Conservation (phyloP, 2,888 invertebrate genomes). For the Oscheius sp. region DNA sequence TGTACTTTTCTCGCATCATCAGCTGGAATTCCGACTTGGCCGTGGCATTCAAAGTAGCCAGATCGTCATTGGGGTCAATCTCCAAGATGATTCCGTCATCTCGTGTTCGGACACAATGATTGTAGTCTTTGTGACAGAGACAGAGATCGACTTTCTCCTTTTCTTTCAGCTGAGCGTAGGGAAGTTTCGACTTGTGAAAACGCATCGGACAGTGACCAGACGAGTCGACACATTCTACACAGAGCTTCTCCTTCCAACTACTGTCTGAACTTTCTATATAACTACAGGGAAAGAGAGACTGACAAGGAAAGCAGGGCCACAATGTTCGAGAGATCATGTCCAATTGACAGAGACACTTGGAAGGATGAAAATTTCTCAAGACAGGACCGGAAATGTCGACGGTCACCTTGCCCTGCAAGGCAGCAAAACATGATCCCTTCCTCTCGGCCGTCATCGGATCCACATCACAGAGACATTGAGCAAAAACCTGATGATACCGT, state of each 20-base stretch:
- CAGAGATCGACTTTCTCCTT: conserved; percentile 65
- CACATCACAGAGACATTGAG: conserved; percentile 71
- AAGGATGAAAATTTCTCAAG: conserved; percentile 56
- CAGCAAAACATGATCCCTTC: conserved; percentile 69
- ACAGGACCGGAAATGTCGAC: conserved; percentile 42
- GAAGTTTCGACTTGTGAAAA: conserved; percentile 60
- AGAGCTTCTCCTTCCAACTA: conserved; percentile 72
- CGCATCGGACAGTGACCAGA: conserved; percentile 72
- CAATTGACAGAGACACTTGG: conserved; percentile 68
- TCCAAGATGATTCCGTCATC: conserved; percentile 71
- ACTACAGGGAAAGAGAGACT: conserved; percentile 35
- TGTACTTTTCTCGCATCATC: conserved; percentile 32
- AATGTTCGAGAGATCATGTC: conserved; percentile 67
- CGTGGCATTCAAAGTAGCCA: conserved; percentile 56
- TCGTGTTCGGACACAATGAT: conserved; percentile 70
- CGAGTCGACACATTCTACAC: conserved; percentile 66
- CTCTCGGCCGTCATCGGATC: conserved; percentile 67
- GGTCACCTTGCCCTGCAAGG: conserved; percentile 60
- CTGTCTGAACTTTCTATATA: conserved; percentile 58
- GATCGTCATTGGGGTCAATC: conserved; percentile 67
- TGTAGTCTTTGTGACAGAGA: conserved; percentile 71
- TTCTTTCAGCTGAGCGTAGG: conserved; percentile 55
- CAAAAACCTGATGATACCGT: conserved; percentile 65
- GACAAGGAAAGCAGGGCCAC: conserved; percentile 73
- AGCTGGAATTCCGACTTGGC: conserved; percentile 37